Evolutionary conservation across 2,888 invertebrate genomes (phyloP).

Genomic region (Ophonus ardosiacus): DNA sequence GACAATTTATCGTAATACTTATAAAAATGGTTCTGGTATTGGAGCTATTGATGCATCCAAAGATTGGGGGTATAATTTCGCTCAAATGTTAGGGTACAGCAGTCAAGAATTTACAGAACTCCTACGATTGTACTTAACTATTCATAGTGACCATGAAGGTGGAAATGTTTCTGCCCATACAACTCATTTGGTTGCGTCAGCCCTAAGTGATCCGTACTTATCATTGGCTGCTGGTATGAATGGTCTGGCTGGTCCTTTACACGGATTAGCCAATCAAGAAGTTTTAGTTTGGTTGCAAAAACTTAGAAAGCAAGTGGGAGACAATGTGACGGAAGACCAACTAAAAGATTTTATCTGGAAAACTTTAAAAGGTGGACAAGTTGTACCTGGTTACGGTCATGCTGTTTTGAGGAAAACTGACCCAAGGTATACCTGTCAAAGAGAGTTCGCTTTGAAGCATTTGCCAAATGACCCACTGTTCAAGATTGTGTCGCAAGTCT

Average conservation of each 20-base stretch:
- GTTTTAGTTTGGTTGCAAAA: constrained; percentile 96
- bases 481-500: constrained; percentile 93
- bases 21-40: constrained; percentile 89
- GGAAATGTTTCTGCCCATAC: constrained; percentile 98
- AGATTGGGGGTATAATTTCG: constrained; percentile 96
- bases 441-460: constrained; percentile 96
- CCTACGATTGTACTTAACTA: constrained; percentile 94
- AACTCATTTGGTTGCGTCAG: constrained; percentile 95
- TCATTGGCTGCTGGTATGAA: constrained; percentile 95
- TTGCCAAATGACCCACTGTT: constrained; percentile 94
- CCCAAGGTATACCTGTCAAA: constrained; percentile 93
- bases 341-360: constrained; percentile 98
- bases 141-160: constrained; percentile 97
- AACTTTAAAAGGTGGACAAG: constrained; percentile 95
- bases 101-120: constrained; percentile 91
- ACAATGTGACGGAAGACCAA: constrained; percentile 91
- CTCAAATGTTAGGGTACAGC: constrained; percentile 93
- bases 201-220: constrained; percentile 95
- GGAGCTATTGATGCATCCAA: constrained; percentile 92
- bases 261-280: constrained; percentile 97
- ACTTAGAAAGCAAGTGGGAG: constrained; percentile 90
- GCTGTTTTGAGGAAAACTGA: constrained; percentile 97
- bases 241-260: constrained; percentile 96
- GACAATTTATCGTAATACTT: constrained; percentile 94
- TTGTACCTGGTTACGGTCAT: constrained; percentile 98